Conservation (phyloP, 1,140 invertebrate species). For the Lysiphlebus fabarum region DNA sequence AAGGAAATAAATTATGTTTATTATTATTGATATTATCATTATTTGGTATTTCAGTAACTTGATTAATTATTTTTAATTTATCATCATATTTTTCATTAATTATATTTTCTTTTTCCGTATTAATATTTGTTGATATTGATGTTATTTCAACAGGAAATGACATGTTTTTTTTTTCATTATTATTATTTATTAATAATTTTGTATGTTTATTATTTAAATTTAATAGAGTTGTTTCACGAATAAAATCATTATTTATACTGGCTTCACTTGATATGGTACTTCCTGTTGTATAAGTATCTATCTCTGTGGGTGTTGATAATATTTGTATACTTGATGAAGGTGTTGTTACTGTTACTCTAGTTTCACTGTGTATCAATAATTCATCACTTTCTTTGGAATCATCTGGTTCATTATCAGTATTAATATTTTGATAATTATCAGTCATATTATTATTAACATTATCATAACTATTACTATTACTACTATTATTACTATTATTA, state of each 20-base stretch:
- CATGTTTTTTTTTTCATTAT: not conserved
- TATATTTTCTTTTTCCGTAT: too few relatives aligned
- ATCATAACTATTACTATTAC: too few relatives aligned
- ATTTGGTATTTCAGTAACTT: too few relatives aligned
- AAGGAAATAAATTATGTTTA: too few relatives aligned
- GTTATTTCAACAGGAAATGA: not conserved
- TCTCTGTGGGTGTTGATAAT: constrained; percentile 12
- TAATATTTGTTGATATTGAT: too few relatives aligned
- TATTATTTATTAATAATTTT: not conserved
- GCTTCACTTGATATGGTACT: constrained; percentile 39
- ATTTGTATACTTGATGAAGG: constrained; percentile 3
- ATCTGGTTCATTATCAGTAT: constrained; percentile 31
- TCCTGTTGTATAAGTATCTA: constrained; percentile 28
- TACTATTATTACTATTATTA: constrained; percentile 14
- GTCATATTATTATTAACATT: too few relatives aligned
- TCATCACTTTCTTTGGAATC: constrained; percentile 39
- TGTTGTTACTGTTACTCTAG: constrained; percentile 39
- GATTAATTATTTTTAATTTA: too few relatives aligned
- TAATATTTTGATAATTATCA: constrained; percentile 11
- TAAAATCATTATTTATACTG: constrained; percentile 40
- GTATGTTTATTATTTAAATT: constrained; percentile 19
- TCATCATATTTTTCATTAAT: too few relatives aligned
- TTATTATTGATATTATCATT: too few relatives aligned
- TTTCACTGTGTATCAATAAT: constrained; percentile 44
- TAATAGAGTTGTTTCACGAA: constrained; percentile 41